phyloP scores from a whole-genome alignment of 2,888 invertebrate species.

The Macrosiphum euphorbiae region DNA sequence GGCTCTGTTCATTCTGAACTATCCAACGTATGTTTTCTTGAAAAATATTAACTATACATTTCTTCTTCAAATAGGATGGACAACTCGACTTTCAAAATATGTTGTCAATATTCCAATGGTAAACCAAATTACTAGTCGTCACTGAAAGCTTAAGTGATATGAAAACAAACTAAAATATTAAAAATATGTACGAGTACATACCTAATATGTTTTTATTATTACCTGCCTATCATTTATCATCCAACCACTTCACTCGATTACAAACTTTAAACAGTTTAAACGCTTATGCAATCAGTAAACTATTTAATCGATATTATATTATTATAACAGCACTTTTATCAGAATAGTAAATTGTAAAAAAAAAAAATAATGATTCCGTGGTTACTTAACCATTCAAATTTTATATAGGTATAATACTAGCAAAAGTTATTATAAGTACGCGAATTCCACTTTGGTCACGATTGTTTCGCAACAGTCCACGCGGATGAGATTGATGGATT shows the following conservation, averaged over 20 bases:
- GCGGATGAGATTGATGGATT: constrained; percentile 1
- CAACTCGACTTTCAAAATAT: not conserved
- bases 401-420: not conserved
- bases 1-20: not conserved
- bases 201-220: not conserved
- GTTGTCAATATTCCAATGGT: not conserved
- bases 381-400: not conserved
- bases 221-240: not conserved
- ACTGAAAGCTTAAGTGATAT: not conserved
- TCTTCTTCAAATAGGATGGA: not conserved
- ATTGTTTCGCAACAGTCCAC: not conserved
- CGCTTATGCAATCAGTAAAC: not conserved
- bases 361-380: not conserved
- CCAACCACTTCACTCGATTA: not conserved
- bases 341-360: not conserved
- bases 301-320: not conserved
- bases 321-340: not conserved
- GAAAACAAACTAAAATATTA: not conserved
- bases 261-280: not conserved
- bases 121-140: not conserved
- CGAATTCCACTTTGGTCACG: not conserved
- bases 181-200: not conserved
- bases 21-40: not conserved
- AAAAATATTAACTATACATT: not conserved
- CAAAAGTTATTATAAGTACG: constrained; percentile 1